Evolutionary conservation across 2,888 invertebrate species (phyloP).

Genomic region (Rhamphomyia laevipes): DNA sequence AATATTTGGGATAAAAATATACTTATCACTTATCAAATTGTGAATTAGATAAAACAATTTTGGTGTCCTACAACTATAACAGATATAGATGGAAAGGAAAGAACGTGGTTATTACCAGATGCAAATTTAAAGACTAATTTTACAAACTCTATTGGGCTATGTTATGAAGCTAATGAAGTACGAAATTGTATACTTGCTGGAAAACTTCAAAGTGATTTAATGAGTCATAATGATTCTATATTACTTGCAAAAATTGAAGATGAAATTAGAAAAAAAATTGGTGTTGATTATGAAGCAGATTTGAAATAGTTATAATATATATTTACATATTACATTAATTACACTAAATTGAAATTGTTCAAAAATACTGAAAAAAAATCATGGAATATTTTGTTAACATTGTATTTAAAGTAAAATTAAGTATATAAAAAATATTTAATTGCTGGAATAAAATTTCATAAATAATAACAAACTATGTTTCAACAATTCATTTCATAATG

Average conservation of each 20-base stretch:
- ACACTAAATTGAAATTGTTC: too few species aligned
- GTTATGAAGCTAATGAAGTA: conserved; percentile 68
- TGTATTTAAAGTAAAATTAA: too few species aligned
- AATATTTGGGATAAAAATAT: too few species aligned
- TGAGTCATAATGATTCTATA: conserved; percentile 56
- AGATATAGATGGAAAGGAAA: conserved; percentile 49
- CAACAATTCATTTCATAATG: too few species aligned
- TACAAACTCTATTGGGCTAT: conserved; percentile 58
- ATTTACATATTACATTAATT: too few species aligned
- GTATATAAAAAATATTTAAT: too few species aligned
- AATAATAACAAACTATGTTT: too few species aligned
- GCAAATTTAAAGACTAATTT: conserved; percentile 49
- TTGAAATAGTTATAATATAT: too few species aligned
- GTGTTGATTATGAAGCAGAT: conserved; percentile 43
- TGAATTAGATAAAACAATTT: conserved; percentile 40
- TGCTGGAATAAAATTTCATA: too few species aligned
- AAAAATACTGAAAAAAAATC: too few species aligned
- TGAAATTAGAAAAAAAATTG: conserved; percentile 56
- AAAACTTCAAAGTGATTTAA: conserved; percentile 53
- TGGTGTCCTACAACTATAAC: conserved; percentile 63
- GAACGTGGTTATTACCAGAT: conserved; percentile 53
- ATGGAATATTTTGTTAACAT: too few species aligned
- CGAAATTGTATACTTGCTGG: conserved; percentile 54
- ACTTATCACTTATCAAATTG: too few species aligned
- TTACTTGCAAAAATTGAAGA: conserved; percentile 60